Conservation (phyloP, 2,113 vertebrate genomes). For the Salvelinus namaycush region DNA sequence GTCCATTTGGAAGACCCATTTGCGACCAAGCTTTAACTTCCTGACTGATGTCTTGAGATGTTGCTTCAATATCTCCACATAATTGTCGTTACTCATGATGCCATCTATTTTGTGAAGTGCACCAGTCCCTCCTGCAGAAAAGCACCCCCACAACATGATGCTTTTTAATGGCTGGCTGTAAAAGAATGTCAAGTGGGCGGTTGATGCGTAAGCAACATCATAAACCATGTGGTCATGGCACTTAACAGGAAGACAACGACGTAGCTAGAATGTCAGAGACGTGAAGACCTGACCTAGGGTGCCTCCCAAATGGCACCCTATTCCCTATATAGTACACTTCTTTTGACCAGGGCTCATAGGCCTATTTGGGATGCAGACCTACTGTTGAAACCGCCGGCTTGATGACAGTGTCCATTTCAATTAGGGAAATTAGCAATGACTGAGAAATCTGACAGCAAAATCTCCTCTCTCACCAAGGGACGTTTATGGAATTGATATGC, state of each 20-base stretch:
- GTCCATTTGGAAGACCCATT: no score
- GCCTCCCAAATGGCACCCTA: no score
- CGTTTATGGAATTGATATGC: slow-evolving; percentile 37
- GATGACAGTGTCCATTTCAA: slow-evolving; percentile 15
- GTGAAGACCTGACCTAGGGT: neutral
- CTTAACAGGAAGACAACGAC: neutral
- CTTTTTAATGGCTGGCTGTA: neutral
- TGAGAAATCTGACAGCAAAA: slow-evolving; percentile 35
- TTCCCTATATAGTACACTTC: no score
- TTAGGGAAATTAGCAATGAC: slow-evolving; percentile 46
- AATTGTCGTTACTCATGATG: no score
- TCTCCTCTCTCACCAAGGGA: slow-evolving; percentile 14
- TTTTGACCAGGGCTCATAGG: no score
- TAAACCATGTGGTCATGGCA: neutral
- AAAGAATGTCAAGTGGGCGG: neutral
- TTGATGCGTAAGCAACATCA: neutral
- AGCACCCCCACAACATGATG: no score
- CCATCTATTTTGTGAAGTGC: no score
- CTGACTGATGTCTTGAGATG: no score
- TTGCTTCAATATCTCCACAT: no score
- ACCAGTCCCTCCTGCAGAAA: no score
- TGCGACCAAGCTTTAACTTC: no score
- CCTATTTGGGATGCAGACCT: neutral
- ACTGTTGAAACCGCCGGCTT: neutral
- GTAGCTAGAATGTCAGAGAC: neutral